Base-by-base conservation (phyloP, 1,140 invertebrate genomes). In the Microplitis mediator region DNA sequence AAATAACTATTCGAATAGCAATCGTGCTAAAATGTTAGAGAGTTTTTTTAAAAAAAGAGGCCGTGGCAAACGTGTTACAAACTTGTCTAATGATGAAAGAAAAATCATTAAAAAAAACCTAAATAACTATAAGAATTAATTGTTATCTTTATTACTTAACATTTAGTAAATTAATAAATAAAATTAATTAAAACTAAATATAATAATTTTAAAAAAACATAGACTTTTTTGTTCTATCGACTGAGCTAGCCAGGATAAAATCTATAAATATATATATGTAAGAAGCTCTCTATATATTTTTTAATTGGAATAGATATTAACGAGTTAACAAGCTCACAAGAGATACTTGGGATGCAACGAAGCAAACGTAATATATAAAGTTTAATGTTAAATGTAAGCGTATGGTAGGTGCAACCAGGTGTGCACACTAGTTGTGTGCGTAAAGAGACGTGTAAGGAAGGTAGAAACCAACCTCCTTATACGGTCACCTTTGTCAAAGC, bases 401-500 rank as follows among this genome's bases (percentile, higher is more conserved):
- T 31, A 65, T 36, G 13, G 23, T 36, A 35, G 16, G 54, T 69
- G 61, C 45, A 63, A 36, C 73, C 73, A 74, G 73, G 73, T 74
- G 73, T 70, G 63, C 73, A 65, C 9, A 56, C 71, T 45, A 45
- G 39, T 45, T 45, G 39, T 45, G 39, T 58, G 54, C 63, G 54
- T 61, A 54, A 61, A 72, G 36, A 72, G 65, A 71, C 73, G 71
- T 62, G 62, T 74, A 76, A 74, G 75, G 75, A 76, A 74, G 73
- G 75, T 76, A 73, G 76, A 75, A 77, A 68, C 74, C 61, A 62
- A 60, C 39, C 70, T 63, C 76, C 76, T 74, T 77, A 77, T 77
- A 77, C 76, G 76, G 76, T 75, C 72, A 77, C 76, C 76, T 77
- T 77, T 77, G 76, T 77, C 76, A 77, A 77, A 77, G 76, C 69